Base-by-base conservation (phyloP, 2,888 invertebrate species). In the Thelaira solivaga region DNA sequence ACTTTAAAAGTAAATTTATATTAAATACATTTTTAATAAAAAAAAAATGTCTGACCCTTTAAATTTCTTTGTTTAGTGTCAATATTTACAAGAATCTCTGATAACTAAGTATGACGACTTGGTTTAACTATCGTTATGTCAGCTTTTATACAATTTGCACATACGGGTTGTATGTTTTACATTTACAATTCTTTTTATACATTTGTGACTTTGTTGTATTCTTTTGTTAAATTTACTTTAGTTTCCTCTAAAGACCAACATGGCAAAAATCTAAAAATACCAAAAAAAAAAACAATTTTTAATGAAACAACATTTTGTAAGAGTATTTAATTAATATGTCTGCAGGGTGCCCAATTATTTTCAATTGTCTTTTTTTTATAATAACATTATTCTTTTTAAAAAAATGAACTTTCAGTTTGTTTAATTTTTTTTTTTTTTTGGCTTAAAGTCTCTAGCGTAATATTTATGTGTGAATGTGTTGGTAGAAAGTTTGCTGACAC, bases 311-410 rank as follows among this genome's bases (percentile, higher is more conserved):
- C 26, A 36, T 31, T 49, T 43, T 47, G 53, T 43, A 55, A 51
- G 43, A 53, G 59, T 53, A 78, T 78, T 78, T 78, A 78, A 78
- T 78, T 74, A 78, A 74, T 74, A 69, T 64, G 74, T 74, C 73
- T 65, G 41, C 47, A 57, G 77, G 73, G 77, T 68, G n/a, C 36
- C 29, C 49, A 73, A 69, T 73, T 59, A 59, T 62, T 36, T 64
- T 18, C 29, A 31, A 69, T 65, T 57, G 47, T 53, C 39, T 45
- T 22, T 18, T 31, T 31, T 51, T 45, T 61, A 10, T 8, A n/a
- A n/a, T n/a, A n/a, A n/a, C n/a, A n/a, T 5, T 36, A 6, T 65
- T 18, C 24, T 41, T 5, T 13, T 51, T 49, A 22, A 20, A 36
- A 26, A 6, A 26, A 6, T 36, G n/a, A n/a, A n/a, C n/a, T n/a